Conservation (phyloP, 2,888 invertebrate species). For the Antheraea assamensis region DNA sequence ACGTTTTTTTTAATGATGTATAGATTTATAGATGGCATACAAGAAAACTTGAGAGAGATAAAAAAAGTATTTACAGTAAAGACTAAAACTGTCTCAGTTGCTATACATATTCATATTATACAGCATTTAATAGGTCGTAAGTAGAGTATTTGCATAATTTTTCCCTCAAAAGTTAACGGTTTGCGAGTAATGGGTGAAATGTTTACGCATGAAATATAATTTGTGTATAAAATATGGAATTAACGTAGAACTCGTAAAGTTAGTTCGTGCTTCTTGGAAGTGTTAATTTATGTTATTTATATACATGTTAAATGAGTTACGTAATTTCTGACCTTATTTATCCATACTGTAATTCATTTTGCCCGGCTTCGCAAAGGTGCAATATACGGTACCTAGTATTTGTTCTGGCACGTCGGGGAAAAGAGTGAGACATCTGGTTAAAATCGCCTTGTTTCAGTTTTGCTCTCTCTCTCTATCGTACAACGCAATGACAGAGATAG, state of each 20-base stretch:
- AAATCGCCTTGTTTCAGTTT: too few relatives aligned
- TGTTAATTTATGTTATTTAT: not conserved
- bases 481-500: too few relatives aligned
- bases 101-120: slow-evolving; percentile 49
- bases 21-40: too few relatives aligned
- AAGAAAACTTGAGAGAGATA: not conserved
- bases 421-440: too few relatives aligned
- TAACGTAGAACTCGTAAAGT: slow-evolving; percentile 11
- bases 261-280: not conserved
- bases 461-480: too few relatives aligned
- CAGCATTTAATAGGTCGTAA: slow-evolving; percentile 30
- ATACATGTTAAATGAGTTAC: not conserved
- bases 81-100: slow-evolving; percentile 1
- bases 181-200: slow-evolving; percentile 38
- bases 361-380: too few relatives aligned
- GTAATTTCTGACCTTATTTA: not conserved
- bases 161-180: slow-evolving; percentile 47
- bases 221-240: slow-evolving; percentile 27
- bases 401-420: too few relatives aligned
- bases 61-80: not conserved
- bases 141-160: slow-evolving; percentile 50
- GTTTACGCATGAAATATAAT: slow-evolving; percentile 40
- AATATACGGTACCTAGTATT: too few relatives aligned
- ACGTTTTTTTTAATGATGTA: too few relatives aligned
- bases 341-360: not conserved